Evolutionary conservation across 2,797 vertebrate genomes (phyloP), one percentile per base, ranked within the genome.

Genomic region (Pseudotriccus pelzelni): DNA sequence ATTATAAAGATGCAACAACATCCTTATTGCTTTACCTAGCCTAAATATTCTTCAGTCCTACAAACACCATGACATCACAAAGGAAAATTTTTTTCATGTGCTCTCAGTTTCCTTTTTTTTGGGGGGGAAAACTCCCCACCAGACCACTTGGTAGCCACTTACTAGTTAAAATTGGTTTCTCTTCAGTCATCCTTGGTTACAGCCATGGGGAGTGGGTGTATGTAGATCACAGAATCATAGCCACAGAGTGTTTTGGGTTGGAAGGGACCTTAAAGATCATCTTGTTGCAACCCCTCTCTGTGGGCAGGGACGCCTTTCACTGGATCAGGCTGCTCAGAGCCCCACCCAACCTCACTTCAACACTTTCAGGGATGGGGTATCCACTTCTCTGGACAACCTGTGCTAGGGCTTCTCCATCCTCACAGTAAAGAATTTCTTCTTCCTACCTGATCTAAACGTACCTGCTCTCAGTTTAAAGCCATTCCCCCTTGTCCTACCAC

Each of bases 41-140:
- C 30, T 24, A 39, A 3, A 62, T 18, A 56, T 83, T 83, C 41
- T 74, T 63, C 21, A 70, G 7, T 67, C 43, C 27, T 67, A 25
- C 21, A 50, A 28, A 66, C 34, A 70, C 14, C 2, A 13, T 76
- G 46, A 79, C 64, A 85, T 55, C 39, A 18, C 17, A 77, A 64
- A 58, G 25, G 44, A 63, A 72, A 32, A 3, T 32, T 37, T 88
- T 79, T 55, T 72, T 49, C 4, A 8, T 37, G 7, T 77, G 8
- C 13, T 75, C 32, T 58, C 25, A 28, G 15, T 59, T 52, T 41
- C 6, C 41, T 32, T 13, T 49, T 56, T 60, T 10, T 41, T 41
- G 16, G 14, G 16, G 41, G 39, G 21, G 2, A 3, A 32, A 1
- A 12, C 50, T 12, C 13, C 9, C 18, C 3, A 12, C 34, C 6